Conservation (phyloP, 2,113 vertebrate genomes). For the Collichthys lucidus region DNA sequence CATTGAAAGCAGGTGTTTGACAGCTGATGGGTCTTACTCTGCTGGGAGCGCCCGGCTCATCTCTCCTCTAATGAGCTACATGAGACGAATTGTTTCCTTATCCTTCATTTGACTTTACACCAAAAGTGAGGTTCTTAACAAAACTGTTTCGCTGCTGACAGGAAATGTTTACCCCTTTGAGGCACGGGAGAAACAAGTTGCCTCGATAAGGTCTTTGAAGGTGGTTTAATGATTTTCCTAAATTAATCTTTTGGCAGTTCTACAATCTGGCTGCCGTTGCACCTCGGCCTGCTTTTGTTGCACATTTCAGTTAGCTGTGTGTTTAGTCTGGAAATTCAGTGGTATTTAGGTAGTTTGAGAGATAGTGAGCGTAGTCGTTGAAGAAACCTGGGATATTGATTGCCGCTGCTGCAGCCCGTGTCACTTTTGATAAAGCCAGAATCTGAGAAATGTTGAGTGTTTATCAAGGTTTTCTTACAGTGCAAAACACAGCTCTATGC, state of each 20-base stretch:
- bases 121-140: conserved; percentile 59
- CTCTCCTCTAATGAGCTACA: conserved; percentile 77
- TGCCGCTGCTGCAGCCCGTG: conserved; percentile 17
- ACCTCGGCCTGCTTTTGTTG: conserved; percentile 30
- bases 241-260: conserved; percentile 71
- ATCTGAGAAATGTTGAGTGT: conserved; percentile 22
- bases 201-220: conserved; percentile 59
- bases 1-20: conserved; percentile 73
- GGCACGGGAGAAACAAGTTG: conserved; percentile 50
- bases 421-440: conserved; percentile 41
- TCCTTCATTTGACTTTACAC: conserved; percentile 82
- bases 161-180: conserved; percentile 62
- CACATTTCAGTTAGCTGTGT: conserved; percentile 51
- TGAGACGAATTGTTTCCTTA: conserved; percentile 62
- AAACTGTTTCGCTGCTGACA: conserved; percentile 56
- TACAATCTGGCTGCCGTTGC: conserved; percentile 52
- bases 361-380: conserved; percentile 36
- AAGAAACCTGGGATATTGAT: conserved; percentile 54
- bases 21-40: conserved; percentile 71
- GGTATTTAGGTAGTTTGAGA: conserved; percentile 51
- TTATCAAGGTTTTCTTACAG: conserved; percentile 25
- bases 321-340: conserved; percentile 46
- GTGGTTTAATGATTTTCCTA: conserved; percentile 67
- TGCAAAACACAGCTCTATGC: not conserved
- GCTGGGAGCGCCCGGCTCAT: conserved; percentile 62